Base-by-base conservation (phyloP, 2,888 invertebrate genomes). In the Bombyx huttoni region DNA sequence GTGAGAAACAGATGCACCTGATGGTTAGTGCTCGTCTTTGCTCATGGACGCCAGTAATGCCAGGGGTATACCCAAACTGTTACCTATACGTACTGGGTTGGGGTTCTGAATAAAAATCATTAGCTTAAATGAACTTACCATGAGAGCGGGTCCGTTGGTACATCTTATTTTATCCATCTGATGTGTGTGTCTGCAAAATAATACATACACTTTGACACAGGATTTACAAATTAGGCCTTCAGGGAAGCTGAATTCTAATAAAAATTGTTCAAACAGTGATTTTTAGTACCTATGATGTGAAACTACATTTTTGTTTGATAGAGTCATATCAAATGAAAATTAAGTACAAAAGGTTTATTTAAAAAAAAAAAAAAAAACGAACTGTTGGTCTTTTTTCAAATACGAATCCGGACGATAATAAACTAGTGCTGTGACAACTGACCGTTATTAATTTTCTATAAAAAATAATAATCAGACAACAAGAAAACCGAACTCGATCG, bases 141-240 rank as follows among this genome's bases (percentile, higher is more conserved):
- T 67, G 63, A 70, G 59, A 57, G 63, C 62, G 56, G 69, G 47
- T 65, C 69, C 75, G 64, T 66, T 69, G 72, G 75, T 60, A 67
- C 84, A 87, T 83, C 68, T 63, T 77, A 75, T 54, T 72, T 75
- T 75, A 62, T 74, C 76, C 77, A 76, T 73, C 24, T 47, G 60
- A 67, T 59, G 61, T 49, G 53, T 59, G 56, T 72, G 59, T 68
- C 59, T 66, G 65, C 62, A 58, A 60, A 58, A 54, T 61, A 72
- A 72, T 70, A 62, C 53, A 69, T 57, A 65, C 65, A 68, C 67
- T 64, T 60, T 24, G 54, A 60, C 68, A 73, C 68, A 66, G 34
- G 8, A 33, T n/a, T 46, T 35, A 9, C 13, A 34, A 9, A 10
- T 10, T 46, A 50, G 8, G 1, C 3, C 7, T 40, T 40, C 40